Conservation (phyloP, 2,888 invertebrate species). For the Mesorhabditis sp. region DNA sequence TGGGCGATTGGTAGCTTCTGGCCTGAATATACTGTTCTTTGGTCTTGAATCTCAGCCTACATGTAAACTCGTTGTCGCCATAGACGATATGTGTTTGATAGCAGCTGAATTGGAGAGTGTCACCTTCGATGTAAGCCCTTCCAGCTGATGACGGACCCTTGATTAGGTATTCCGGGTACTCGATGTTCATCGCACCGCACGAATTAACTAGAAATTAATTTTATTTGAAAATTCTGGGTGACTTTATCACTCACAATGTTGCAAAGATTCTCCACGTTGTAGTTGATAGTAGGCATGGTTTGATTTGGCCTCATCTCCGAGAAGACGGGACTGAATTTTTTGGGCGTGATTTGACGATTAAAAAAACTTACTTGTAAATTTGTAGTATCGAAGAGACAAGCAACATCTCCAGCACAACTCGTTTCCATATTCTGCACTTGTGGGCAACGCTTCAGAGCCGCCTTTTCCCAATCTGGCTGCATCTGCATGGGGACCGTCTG, state of each 20-base stretch:
- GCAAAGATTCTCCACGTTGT: not conserved
- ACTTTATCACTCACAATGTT: not conserved
- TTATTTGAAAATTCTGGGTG: not conserved
- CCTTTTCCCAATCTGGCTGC: conserved; percentile 5
- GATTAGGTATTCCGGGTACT: conserved; percentile 50
- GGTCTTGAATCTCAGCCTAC: conserved; percentile 16
- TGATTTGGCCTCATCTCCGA: conserved; percentile 19
- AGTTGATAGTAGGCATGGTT: conserved; percentile 17
- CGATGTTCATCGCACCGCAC: conserved; percentile 53
- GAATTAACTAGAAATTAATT: conserved; percentile 26
- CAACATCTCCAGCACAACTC: conserved; percentile 18
- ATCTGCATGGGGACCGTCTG: not conserved
- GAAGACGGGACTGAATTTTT: conserved; percentile 14
- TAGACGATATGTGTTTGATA: conserved; percentile 51
- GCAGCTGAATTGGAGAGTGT: conserved; percentile 47
- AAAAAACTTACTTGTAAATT: conserved; percentile 18
- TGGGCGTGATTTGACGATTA: too few relatives aligned
- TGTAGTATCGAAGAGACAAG: conserved; percentile 22
- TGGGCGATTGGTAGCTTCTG: conserved; percentile 11
- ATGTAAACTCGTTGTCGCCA: conserved; percentile 47
- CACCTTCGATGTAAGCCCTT: conserved; percentile 46
- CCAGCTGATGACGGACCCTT: conserved; percentile 38
- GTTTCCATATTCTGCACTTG: conserved; percentile 11
- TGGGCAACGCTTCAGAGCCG: not conserved
- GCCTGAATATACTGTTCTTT: conserved; percentile 11